A percentile compares a stretch with the other conserved stretches of the same genome.
Evolutionary conservation across 1,140 invertebrate species (phyloP).

Genomic region (Calephelis virginiensis): DNA sequence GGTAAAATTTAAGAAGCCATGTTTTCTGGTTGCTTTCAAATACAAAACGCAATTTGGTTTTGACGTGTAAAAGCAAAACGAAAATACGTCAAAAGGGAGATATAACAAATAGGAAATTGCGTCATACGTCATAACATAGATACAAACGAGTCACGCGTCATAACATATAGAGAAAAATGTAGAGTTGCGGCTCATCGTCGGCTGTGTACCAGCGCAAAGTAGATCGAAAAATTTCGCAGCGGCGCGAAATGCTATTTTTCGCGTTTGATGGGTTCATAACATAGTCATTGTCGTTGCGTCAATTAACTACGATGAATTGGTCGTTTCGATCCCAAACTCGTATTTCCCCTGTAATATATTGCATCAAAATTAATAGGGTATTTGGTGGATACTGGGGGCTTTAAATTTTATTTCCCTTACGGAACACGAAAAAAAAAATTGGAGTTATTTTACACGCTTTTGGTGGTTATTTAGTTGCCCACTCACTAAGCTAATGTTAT

Average conservation of each 20-base stretch:
- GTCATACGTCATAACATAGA: slow-evolving; percentile 17
- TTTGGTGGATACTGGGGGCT: slow-evolving; percentile 15
- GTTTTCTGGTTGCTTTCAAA: too few relatives aligned
- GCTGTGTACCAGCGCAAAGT: slow-evolving; percentile 20
- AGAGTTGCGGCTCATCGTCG: slow-evolving; percentile 26
- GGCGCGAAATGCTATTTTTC: slow-evolving; percentile 47
- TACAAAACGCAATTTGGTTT: too few relatives aligned
- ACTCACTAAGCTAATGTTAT: too few relatives aligned
- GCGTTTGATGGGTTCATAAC: slow-evolving; percentile 51
- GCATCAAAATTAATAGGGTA: slow-evolving; percentile 46
- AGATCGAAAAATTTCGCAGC: not conserved
- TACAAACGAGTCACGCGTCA: slow-evolving; percentile 19
- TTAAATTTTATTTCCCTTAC: not conserved
- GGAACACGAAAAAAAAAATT: not conserved
- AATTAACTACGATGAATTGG: slow-evolving; percentile 54
- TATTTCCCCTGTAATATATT: slow-evolving; percentile 49
- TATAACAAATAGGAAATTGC: slow-evolving; percentile 23
- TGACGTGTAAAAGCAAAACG: too few relatives aligned
- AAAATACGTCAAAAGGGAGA: not conserved
- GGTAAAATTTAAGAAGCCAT: too few relatives aligned
- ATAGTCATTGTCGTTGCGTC: slow-evolving; percentile 54
- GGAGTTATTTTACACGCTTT: too few relatives aligned
- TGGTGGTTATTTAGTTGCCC: too few relatives aligned
- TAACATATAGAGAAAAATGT: slow-evolving; percentile 19
- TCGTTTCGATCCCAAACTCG: slow-evolving; percentile 36